These are phyloP conservation scores for Eupsilia transversa DNA, from an alignment of 2,888 invertebrate genomes.

Conservation along the genomic window DNA sequence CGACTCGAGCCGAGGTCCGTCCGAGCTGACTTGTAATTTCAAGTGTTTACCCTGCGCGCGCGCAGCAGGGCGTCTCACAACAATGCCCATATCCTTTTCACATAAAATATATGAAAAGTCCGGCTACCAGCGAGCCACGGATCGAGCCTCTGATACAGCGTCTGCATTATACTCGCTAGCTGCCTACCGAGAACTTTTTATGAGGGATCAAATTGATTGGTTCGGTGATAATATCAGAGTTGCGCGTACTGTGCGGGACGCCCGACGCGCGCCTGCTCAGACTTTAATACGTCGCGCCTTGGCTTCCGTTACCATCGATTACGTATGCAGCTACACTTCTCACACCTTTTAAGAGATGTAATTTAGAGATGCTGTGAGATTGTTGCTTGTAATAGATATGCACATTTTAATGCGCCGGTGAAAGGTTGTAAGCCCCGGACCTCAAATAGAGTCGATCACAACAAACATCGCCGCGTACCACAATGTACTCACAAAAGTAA, in stretches of 20 bases:
- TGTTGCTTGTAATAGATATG: slow-evolving; percentile 77
- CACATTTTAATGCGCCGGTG: slow-evolving; percentile 78
- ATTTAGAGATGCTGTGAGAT: slow-evolving; percentile 77
- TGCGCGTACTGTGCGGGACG: slow-evolving; percentile 80
- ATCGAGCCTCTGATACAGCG: slow-evolving; percentile 86
- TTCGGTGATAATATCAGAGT: slow-evolving; percentile 88
- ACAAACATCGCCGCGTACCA: slow-evolving; percentile 53
- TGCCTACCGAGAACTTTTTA: slow-evolving; percentile 88
- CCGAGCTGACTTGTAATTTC: slow-evolving; percentile 88
- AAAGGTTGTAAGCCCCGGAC: slow-evolving; percentile 67
- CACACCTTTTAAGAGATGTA: slow-evolving; percentile 84
- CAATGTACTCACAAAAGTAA: slow-evolving; percentile 64
- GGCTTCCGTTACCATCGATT: slow-evolving; percentile 78
- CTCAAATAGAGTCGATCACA: slow-evolving; percentile 53
- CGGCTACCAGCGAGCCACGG: slow-evolving; percentile 85
- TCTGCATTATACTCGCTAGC: slow-evolving; percentile 84
- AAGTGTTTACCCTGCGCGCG: slow-evolving; percentile 88
- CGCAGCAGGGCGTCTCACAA: slow-evolving; percentile 87
- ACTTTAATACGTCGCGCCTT: slow-evolving; percentile 68
- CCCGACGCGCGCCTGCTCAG: slow-evolving; percentile 61
- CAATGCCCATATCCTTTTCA: slow-evolving; percentile 90
- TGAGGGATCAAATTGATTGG: slow-evolving; percentile 91
- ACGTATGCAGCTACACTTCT: slow-evolving; percentile 79
- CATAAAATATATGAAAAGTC: slow-evolving; percentile 90
- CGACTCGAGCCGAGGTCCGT: slow-evolving; percentile 73